Base-by-base conservation (phyloP, 1,140 invertebrate genomes). In the Neodiprion pinetum region DNA sequence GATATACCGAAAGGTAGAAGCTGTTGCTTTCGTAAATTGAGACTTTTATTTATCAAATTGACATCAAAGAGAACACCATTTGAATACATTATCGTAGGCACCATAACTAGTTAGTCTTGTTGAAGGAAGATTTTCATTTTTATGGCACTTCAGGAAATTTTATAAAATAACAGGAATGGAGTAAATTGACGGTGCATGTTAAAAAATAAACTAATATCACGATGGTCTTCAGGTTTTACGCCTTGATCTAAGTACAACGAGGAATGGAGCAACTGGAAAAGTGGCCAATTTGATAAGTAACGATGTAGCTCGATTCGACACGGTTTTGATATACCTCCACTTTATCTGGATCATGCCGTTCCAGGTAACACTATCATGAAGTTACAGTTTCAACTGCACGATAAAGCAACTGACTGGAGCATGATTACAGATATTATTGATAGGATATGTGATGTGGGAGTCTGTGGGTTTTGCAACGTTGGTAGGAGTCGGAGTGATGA, bases 261-360 rank as follows among this genome's bases (percentile, higher is more conserved):
- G 90, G 9, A 90, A 93, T 74, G 94, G 94, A 0, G 94, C 95
- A 7, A 91, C 92, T 23, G 96, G 95, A 0, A 95, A 96, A 85
- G 93, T 96, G 48, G 92, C 97, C 8, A 96, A 97, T 80, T 82
- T 97, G 1, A 91, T 97, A 78, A 95, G 95, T 11, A 97, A 96
- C 80, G 95, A 96, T 75, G 87, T 93, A 10, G 90, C 87, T 77
- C 87, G 92, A 5, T 93, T 93, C 74, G 92, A 93, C 77, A 28
- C 87, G 28, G 82, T 89, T 0, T 84, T 89, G 0, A 74, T 89
- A 48, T 92, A 88, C 76, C 71, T 93, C 3, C 89, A 92, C 75
- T 89, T 80, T 40, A n/a, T 90, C 0, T 88, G 82, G 82, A 80
- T 89, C 47, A 91, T 90, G 10, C 85, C 85, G 85, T 47, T 84